Conservation (phyloP, 2,888 invertebrate species). For the Petrolisthes cinctipes region DNA sequence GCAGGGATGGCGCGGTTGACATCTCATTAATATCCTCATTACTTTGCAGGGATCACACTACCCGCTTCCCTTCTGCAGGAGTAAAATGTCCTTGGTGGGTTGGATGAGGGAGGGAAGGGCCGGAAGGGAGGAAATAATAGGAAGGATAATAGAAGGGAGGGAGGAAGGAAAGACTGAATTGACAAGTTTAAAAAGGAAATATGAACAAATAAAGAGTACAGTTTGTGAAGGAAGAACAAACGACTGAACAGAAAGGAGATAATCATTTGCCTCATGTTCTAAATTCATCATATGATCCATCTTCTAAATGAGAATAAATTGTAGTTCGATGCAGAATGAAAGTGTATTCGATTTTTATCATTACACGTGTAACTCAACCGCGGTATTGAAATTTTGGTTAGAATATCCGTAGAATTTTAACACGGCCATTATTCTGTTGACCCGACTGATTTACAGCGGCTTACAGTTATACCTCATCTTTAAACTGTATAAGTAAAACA, state of each 20-base stretch:
- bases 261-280: background rate
- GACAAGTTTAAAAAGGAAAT: conserved; percentile 4
- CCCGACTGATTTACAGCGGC: no score
- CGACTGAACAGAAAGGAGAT: background rate
- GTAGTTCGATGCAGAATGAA: background rate
- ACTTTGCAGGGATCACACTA: conserved; percentile 14
- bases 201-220: conserved; percentile 2
- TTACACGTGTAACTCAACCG: no score
- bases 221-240: background rate
- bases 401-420: no score
- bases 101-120: background rate
- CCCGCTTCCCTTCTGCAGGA: background rate
- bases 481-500: no score
- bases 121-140: background rate
- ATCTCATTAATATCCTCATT: conserved; percentile 52
- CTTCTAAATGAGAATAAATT: background rate
- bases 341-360: no score
- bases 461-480: no score
- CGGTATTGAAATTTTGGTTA: no score
- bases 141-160: background rate
- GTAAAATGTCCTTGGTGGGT: background rate
- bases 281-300: background rate
- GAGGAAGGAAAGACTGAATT: background rate
- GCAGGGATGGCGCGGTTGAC: conserved; percentile 38
- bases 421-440: no score